These are phyloP conservation scores for Echeneis naucrates DNA, from an alignment of 2,797 vertebrate genomes.

Conservation along the genomic window DNA sequence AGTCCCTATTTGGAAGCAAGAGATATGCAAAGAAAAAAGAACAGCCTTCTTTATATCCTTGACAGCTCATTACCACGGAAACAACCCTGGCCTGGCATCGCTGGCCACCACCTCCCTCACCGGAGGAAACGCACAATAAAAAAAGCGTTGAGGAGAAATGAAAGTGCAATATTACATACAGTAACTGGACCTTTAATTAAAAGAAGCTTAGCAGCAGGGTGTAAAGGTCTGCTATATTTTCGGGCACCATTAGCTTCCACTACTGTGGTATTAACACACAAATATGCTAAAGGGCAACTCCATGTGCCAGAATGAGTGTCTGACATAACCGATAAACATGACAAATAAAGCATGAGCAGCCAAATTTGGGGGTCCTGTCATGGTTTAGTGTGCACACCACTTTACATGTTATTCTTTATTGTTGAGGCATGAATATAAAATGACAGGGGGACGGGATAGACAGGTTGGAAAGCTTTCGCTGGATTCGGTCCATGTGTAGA, in stretches of 20 bases:
- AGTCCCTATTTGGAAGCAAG: conserved; percentile 76
- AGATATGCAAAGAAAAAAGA: conserved; percentile 78
- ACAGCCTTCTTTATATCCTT: conserved; percentile 83
- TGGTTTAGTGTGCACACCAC: conserved; percentile 17
- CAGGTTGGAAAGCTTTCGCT: conserved; percentile 49
- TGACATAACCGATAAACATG: conserved; percentile 42
- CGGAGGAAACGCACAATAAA: conserved; percentile 71
- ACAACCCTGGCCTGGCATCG: conserved; percentile 83
- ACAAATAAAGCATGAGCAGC: conserved; percentile 26
- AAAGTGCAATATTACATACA: conserved; percentile 63
- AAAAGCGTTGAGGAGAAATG: conserved; percentile 58
- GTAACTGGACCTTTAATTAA: conserved; percentile 78
- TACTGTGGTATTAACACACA: conserved; percentile 13
- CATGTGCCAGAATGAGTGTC: conserved; percentile 25
- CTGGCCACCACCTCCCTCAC: conserved; percentile 65
- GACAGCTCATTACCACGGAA: conserved; percentile 88
- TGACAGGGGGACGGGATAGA: conserved; percentile 22
- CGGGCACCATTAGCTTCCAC: conserved; percentile 25
- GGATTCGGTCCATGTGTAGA: conserved; percentile 40
- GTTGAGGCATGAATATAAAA: conserved; percentile 43
- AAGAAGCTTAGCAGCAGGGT: conserved; percentile 71
- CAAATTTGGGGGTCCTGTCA: conserved; percentile 32
- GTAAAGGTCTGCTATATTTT: conserved; percentile 52
- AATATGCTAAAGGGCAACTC: conserved; percentile 37
- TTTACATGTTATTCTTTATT: conserved; percentile 40